These are phyloP conservation scores for Silurus aristotelis DNA, from an alignment of 2,797 vertebrate species.

Conservation along the genomic window DNA sequence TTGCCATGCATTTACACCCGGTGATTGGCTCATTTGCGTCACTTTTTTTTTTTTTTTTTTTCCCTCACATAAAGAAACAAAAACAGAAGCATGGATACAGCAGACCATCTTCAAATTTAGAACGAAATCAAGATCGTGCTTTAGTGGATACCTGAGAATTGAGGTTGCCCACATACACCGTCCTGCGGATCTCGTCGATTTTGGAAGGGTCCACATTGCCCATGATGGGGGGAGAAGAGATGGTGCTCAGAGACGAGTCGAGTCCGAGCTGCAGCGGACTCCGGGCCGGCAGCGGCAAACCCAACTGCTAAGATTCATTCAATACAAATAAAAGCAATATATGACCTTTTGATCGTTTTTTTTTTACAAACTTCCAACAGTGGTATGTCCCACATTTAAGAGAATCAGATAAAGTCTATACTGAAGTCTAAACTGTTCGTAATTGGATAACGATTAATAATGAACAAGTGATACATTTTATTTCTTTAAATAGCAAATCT, in stretches of 20 bases:
- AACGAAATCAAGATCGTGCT: not conserved
- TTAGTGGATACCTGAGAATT: slow-evolving; percentile 88
- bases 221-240: slow-evolving; percentile 86
- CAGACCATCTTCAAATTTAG: not conserved
- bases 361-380: not conserved
- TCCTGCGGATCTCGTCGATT: slow-evolving; percentile 95
- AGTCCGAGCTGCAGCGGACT: slow-evolving; percentile 69
- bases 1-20: not conserved
- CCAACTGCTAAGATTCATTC: slow-evolving; percentile 71
- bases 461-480: not conserved
- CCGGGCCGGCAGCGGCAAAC: slow-evolving; percentile 85
- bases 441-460: too few species aligned
- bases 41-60: too few species aligned
- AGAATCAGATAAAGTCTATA: too few species aligned
- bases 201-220: slow-evolving; percentile 98
- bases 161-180: slow-evolving; percentile 96
- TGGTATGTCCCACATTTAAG: too few species aligned
- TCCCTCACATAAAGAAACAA: too few species aligned
- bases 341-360: not conserved
- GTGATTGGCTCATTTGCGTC: not conserved
- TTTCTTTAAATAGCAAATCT: not conserved
- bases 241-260: slow-evolving; percentile 74
- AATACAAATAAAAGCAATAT: not conserved
- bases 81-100: not conserved
- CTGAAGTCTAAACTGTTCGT: too few species aligned